Conservation (phyloP, 2,888 invertebrate genomes). For the Zygaena filipendulae region DNA sequence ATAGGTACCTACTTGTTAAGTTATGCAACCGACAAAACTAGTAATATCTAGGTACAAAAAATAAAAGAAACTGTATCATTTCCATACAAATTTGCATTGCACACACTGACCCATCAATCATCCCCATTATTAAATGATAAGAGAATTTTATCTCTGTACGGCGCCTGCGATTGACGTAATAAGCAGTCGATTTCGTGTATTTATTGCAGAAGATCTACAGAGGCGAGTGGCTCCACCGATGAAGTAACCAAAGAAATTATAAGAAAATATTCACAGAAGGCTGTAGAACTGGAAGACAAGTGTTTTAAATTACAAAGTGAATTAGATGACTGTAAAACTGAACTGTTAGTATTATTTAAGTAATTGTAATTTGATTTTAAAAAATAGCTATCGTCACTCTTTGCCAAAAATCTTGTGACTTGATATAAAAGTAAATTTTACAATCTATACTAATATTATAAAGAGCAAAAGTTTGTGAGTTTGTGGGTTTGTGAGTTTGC, state of each 20-base stretch:
- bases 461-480: too few relatives aligned
- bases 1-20: too few relatives aligned
- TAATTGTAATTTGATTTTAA: neutral
- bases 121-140: slow-evolving; percentile 15
- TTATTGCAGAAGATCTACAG: slow-evolving; percentile 38
- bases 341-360: slow-evolving; percentile 59
- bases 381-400: too few relatives aligned
- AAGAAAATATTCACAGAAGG: slow-evolving; percentile 50
- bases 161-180: slow-evolving; percentile 18
- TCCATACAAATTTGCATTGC: neutral
- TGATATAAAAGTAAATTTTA: too few relatives aligned
- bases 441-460: too few relatives aligned
- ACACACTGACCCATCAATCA: slow-evolving; percentile 26
- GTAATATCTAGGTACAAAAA: too few relatives aligned
- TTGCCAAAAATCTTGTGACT: too few relatives aligned
- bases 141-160: slow-evolving; percentile 18
- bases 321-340: slow-evolving; percentile 44
- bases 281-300: slow-evolving; percentile 44
- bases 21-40: too few relatives aligned
- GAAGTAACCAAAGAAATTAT: slow-evolving; percentile 34
- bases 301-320: slow-evolving; percentile 52
- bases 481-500: too few relatives aligned
- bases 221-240: slow-evolving; percentile 24
- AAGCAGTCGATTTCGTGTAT: slow-evolving; percentile 13
- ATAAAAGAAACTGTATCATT: too few relatives aligned